Conservation (phyloP, 2,888 invertebrate species). For the Ecliptopera silaceata region DNA sequence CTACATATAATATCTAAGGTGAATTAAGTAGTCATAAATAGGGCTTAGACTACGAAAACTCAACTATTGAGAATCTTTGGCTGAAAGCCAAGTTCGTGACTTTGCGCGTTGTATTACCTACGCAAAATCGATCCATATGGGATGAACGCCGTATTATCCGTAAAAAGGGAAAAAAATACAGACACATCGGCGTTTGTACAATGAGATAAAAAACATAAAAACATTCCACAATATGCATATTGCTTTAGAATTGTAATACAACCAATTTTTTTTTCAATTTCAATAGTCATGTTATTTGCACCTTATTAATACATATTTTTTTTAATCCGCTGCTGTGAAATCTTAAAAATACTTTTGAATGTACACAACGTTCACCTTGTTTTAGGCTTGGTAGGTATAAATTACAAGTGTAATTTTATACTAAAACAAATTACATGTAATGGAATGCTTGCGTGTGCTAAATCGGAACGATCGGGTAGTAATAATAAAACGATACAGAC, state of each 20-base stretch:
- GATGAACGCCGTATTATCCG: constrained; percentile 31
- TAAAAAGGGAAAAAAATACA: too few relatives aligned
- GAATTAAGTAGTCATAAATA: too few relatives aligned
- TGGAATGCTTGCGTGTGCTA: constrained; percentile 47
- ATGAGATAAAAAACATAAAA: neutral
- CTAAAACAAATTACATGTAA: constrained; percentile 42
- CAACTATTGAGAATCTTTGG: too few relatives aligned
- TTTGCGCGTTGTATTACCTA: too few relatives aligned
- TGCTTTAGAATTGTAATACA: neutral
- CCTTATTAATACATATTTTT: too few relatives aligned
- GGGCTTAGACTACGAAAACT: too few relatives aligned
- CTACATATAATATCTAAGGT: too few relatives aligned
- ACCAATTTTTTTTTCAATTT: too few relatives aligned
- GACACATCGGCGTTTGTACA: neutral
- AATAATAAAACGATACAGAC: constrained; percentile 45
- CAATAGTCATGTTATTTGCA: too few relatives aligned
- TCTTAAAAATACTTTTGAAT: neutral
- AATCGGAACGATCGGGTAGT: constrained; percentile 18
- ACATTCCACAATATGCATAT: neutral
- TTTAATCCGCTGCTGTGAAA: too few relatives aligned
- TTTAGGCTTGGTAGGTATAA: constrained; percentile 1
- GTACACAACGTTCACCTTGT: neutral
- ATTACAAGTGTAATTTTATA: neutral
- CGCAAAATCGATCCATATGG: constrained; percentile 46
- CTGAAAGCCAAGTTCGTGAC: too few relatives aligned